Evolutionary conservation across 2,113 vertebrate species (phyloP), one percentile per base, ranked within the genome.

Genomic region (Lepisosteus oculatus): DNA sequence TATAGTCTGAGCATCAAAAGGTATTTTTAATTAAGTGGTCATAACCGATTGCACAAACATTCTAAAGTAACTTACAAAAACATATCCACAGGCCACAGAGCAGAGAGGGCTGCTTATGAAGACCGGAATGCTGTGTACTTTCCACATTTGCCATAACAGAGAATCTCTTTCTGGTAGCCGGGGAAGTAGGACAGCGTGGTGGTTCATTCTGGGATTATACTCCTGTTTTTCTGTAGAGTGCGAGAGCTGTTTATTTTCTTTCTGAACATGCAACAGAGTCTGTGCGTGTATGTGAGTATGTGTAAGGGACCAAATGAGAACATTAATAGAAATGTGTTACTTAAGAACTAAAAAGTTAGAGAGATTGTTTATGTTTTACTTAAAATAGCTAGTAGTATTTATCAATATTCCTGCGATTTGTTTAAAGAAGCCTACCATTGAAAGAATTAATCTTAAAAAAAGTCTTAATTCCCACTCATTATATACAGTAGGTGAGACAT

Each of bases 41-140:
- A 86, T 85, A 88, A 86, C 85, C 85, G 81, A 89, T 90, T 91
- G 88, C 90, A 85, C 85, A 93, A 93, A 92, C 91, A 92, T 90
- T 91, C 88, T 87, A 90, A 92, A 92, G 91, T 92, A 91, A 90
- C 90, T 93, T 90, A 90, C 79, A 80, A 92, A 91, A 93, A 93
- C 90, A 92, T 80, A 57, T 83, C 81, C 77, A 81, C 81, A 83
- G 83, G 81, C 80, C 81, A 76, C 55, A 55, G 73, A 72, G 69
- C 77, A 81, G 81, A 79, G 78, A 76, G 76, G 72, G 72, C 79
- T 78, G 86, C 88, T 90, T 89, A 88, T 88, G 89, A 86, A 83
- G 73, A 79, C 77, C 78, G 90, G 90, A 89, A 92, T 90, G 87
- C 87, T 71, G 77, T 76, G 79, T 67, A 68, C 59, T 75, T 71